Percentiles rank a stretch among this genome's conserved stretches.
phyloP scores from a whole-genome alignment of 2,113 vertebrate genomes.

The Ailuropoda melanoleuca region DNA sequence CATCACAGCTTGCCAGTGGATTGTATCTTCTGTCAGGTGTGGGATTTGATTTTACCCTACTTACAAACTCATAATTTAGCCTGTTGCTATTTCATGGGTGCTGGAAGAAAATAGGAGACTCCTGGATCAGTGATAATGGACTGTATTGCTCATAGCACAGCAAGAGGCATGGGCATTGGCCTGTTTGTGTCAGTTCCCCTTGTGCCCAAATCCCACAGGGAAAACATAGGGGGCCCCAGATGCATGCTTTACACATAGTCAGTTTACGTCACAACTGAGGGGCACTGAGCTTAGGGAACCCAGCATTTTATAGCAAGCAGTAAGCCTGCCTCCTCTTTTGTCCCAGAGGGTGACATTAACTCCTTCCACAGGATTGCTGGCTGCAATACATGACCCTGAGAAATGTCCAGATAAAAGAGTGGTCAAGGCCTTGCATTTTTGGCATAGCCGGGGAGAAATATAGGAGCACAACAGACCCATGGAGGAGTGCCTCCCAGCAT shows the following conservation, averaged over 20 bases:
- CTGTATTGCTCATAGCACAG: background rate
- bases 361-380: background rate
- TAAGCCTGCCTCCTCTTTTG: background rate
- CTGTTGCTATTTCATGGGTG: background rate
- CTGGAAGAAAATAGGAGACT: slow-evolving; percentile 19
- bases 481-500: background rate
- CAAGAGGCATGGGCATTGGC: background rate
- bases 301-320: slow-evolving; percentile 16
- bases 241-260: background rate
- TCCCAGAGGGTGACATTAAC: background rate
- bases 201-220: background rate
- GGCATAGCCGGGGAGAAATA: background rate
- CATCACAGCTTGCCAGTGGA: background rate
- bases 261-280: background rate
- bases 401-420: slow-evolving; percentile 7
- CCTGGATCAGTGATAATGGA: background rate
- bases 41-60: slow-evolving; percentile 19
- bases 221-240: background rate
- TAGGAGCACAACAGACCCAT: background rate
- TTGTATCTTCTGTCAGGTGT: background rate
- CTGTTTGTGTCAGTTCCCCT: background rate
- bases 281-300: background rate
- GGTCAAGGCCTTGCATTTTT: background rate
- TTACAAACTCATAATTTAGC: background rate
- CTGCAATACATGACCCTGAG: background rate